A percentile compares a stretch with the other conserved stretches of the same genome.
Conservation (phyloP, 2,888 invertebrate species). For the Ptychoptera contaminata region DNA sequence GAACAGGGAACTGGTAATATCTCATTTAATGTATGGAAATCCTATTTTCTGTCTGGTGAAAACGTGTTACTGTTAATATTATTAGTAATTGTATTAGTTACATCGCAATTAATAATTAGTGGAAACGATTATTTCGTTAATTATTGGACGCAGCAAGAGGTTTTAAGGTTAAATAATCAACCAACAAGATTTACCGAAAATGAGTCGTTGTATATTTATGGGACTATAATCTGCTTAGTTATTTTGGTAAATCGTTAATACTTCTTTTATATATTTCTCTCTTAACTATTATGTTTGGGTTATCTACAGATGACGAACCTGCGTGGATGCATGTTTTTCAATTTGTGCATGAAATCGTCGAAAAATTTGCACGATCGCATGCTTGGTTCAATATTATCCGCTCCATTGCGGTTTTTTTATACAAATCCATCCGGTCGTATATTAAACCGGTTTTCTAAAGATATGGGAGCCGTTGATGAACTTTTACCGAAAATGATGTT, state of each 20-base stretch:
- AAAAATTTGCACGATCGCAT: conserved; percentile 66
- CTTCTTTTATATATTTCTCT: too few relatives aligned
- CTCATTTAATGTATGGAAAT: conserved; percentile 27
- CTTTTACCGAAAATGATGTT: conserved; percentile 36
- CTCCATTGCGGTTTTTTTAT: conserved; percentile 78
- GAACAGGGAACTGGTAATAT: conserved; percentile 29
- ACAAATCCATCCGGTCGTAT: conserved; percentile 63
- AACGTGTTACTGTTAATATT: conserved; percentile 30
- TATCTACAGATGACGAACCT: conserved; percentile 29
- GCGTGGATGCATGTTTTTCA: conserved; percentile 53
- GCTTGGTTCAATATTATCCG: conserved; percentile 61
- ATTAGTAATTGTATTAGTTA: conserved; percentile 32
- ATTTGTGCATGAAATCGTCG: conserved; percentile 59
- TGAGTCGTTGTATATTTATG: conserved; percentile 29
- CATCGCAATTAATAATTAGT: conserved; percentile 40
- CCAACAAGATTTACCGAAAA: conserved; percentile 8
- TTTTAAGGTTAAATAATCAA: conserved; percentile 17
- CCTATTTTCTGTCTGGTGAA: conserved; percentile 36
- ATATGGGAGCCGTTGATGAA: conserved; percentile 48
- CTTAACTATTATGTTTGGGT: too few relatives aligned
- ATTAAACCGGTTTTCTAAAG: conserved; percentile 62
- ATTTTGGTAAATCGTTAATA: too few relatives aligned
- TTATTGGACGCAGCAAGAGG: conserved; percentile 36
- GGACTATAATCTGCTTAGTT: conserved; percentile 10
- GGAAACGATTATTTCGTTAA: conserved; percentile 46